phyloP scores from a whole-genome alignment of 2,113 vertebrate genomes.

The Todiramphus chloris region DNA sequence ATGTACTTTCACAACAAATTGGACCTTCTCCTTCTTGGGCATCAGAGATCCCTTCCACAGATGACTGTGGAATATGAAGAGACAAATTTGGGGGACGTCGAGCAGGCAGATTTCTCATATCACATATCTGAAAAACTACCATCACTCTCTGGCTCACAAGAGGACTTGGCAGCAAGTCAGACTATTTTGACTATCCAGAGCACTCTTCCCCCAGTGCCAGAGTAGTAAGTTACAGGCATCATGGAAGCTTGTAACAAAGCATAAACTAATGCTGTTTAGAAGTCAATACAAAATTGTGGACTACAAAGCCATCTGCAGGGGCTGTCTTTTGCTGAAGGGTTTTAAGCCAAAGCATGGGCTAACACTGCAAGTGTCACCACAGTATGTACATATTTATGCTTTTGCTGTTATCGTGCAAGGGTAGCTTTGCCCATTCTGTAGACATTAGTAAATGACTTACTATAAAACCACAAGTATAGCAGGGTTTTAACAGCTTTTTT shows the following conservation, averaged over 20 bases:
- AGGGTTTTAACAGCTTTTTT: neutral
- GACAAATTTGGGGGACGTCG: neutral
- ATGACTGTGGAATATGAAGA: slow-evolving; percentile 29
- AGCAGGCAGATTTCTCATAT: slow-evolving; percentile 4
- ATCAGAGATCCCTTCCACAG: slow-evolving; percentile 23
- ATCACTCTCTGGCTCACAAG: neutral
- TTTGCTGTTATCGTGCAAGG: neutral
- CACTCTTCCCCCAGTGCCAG: neutral
- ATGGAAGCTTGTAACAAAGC: neutral
- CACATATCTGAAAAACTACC: slow-evolving; percentile 23
- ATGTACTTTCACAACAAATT: slow-evolving; percentile 51
- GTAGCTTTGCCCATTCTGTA: neutral
- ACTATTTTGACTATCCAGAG: slow-evolving; percentile 15
- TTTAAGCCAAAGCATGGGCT: neutral
- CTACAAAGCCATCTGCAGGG: slow-evolving; percentile 6
- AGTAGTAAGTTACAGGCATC: neutral
- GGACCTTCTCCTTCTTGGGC: slow-evolving; percentile 29
- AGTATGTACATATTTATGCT: neutral
- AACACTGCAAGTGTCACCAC: neutral
- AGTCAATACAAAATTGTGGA: neutral
- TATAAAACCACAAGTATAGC: slow-evolving; percentile 37
- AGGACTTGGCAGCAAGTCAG: slow-evolving; percentile 28
- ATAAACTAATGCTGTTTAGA: neutral
- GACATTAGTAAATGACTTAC: neutral
- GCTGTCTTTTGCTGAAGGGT: neutral